Evolutionary conservation across 2,888 invertebrate species (phyloP).

Genomic region (Lasioglossum calceatum): DNA sequence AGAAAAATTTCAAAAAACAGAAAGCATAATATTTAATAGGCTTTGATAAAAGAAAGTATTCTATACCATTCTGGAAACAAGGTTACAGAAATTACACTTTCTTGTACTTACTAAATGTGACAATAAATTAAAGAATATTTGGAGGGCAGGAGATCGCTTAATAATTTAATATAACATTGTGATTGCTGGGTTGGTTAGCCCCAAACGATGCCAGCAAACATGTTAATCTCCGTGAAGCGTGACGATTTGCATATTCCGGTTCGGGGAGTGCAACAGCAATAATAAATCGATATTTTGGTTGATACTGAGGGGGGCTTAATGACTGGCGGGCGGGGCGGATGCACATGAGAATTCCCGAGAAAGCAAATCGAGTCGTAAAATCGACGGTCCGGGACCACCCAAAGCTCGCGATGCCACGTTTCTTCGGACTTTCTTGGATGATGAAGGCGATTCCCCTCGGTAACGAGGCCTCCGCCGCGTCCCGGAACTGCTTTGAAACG

Average conservation of each 20-base stretch:
- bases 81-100: too few relatives aligned
- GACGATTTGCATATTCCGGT: conserved; percentile 12
- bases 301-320: conserved; percentile 30
- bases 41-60: too few relatives aligned
- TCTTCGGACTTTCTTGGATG: conserved; percentile 71
- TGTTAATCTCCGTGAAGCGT: conserved; percentile 4
- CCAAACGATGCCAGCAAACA: neutral
- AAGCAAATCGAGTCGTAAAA: conserved; percentile 67
- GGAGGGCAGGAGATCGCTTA: too few relatives aligned
- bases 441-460: conserved; percentile 71
- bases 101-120: too few relatives aligned
- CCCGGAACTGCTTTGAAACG: conserved; percentile 35
- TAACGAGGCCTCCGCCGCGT: conserved; percentile 63
- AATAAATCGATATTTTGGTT: conserved; percentile 31
- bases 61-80: too few relatives aligned
- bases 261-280: neutral
- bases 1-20: too few relatives aligned
- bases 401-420: conserved; percentile 61
- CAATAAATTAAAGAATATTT: too few relatives aligned
- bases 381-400: conserved; percentile 71
- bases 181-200: too few relatives aligned
- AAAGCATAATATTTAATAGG: too few relatives aligned
- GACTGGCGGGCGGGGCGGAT: conserved; percentile 9
- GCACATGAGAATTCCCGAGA: conserved; percentile 34
- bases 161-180: too few relatives aligned